A percentile compares a stretch with the other conserved stretches of the same genome.
Conservation (phyloP, 1,140 invertebrate genomes). For the Prorops nasuta region DNA sequence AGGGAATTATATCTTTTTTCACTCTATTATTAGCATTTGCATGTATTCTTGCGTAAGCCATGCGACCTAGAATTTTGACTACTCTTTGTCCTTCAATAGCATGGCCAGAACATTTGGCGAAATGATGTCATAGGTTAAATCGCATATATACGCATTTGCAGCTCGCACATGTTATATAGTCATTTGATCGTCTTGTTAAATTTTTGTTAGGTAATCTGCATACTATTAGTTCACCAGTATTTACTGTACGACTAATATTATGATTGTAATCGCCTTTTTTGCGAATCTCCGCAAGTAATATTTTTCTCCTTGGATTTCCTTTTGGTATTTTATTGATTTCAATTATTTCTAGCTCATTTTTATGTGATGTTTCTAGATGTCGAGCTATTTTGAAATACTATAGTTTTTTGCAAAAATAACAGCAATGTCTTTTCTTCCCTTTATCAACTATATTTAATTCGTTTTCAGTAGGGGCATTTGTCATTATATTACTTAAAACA, state of each 20-base stretch:
- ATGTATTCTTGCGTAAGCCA: slow-evolving; percentile 10
- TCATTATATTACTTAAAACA: too few species aligned
- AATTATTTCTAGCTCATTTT: background rate
- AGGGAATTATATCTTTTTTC: slow-evolving; percentile 9
- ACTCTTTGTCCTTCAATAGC: slow-evolving; percentile 3
- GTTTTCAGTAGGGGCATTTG: too few species aligned
- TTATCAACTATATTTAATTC: too few species aligned
- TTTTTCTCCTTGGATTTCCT: background rate
- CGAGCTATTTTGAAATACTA: too few species aligned
- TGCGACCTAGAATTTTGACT: background rate
- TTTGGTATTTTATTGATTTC: background rate
- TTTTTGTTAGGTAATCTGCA: slow-evolving; percentile 9
- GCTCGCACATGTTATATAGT: slow-evolving; percentile 13
- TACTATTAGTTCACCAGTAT: slow-evolving; percentile 15
- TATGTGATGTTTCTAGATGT: too few species aligned
- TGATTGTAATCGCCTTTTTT: slow-evolving; percentile 11
- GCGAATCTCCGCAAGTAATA: background rate
- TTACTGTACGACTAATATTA: slow-evolving; percentile 6
- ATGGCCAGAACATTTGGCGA: slow-evolving; percentile 3
- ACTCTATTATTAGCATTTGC: slow-evolving; percentile 7
- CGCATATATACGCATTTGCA: slow-evolving; percentile 13
- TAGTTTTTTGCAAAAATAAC: too few species aligned
- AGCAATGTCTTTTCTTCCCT: too few species aligned
- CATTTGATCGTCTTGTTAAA: background rate
- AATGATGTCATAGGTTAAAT: slow-evolving; percentile 13